These are phyloP conservation scores for Tangara arthus DNA, from an alignment of 2,797 vertebrate species.

Conservation along the genomic window DNA sequence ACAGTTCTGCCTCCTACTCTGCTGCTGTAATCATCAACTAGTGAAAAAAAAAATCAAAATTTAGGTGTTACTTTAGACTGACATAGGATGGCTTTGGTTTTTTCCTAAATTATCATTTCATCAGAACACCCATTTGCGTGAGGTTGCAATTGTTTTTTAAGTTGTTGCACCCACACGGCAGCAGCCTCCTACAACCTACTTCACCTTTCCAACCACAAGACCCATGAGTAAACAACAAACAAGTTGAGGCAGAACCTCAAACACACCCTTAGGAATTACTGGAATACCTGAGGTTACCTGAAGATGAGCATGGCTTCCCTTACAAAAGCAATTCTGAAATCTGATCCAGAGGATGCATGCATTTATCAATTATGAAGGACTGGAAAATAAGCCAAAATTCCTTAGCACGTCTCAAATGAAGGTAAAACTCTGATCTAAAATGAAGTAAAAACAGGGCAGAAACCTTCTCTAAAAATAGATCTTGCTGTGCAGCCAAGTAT, in stretches of 20 bases:
- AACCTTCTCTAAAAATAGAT: not conserved
- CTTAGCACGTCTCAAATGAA: not conserved
- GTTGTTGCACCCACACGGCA: not conserved
- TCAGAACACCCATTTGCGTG: not conserved
- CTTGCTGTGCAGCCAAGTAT: not conserved
- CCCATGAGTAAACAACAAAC: not conserved
- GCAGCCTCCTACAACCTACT: not conserved
- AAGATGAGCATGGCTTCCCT: not conserved
- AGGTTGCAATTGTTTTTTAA: not conserved
- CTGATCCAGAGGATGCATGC: not conserved
- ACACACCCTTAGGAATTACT: not conserved
- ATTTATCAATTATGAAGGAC: not conserved
- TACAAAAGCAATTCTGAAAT: slow-evolving; percentile 21
- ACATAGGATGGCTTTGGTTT: not conserved
- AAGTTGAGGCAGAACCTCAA: not conserved
- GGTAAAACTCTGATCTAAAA: not conserved
- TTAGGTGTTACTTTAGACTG: not conserved
- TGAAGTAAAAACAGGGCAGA: slow-evolving; percentile 14
- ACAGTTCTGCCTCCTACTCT: not conserved
- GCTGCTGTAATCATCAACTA: not conserved
- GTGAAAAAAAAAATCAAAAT: not conserved
- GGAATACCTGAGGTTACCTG: not conserved
- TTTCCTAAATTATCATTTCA: not conserved
- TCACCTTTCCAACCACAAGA: not conserved
- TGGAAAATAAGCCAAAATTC: not conserved